Conservation (phyloP, 2,888 invertebrate genomes). For the Andrena praecox region DNA sequence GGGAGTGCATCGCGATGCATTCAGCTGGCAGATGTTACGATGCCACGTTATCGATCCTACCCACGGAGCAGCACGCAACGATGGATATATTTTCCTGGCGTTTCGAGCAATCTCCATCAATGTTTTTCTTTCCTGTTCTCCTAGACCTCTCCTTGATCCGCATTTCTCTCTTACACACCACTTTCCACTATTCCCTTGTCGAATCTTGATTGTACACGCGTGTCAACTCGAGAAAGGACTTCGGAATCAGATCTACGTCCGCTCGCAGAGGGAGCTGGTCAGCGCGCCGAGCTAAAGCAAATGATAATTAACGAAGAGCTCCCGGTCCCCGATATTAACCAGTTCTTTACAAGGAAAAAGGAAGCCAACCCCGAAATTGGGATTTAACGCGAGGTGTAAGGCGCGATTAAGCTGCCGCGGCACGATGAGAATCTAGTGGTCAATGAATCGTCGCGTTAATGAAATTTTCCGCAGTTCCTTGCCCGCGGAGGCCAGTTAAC, state of each 20-base stretch:
- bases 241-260: conserved; percentile 73
- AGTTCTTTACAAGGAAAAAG: not conserved
- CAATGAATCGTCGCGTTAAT: conserved; percentile 3
- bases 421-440: conserved; percentile 7
- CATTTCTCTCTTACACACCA: not conserved
- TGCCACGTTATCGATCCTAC: conserved; percentile 44
- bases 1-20: conserved; percentile 40
- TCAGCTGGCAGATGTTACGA: conserved; percentile 46
- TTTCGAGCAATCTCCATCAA: conserved; percentile 32
- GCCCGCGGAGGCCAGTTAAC: not conserved
- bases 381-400: conserved; percentile 1
- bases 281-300: conserved; percentile 36
- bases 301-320: conserved; percentile 67
- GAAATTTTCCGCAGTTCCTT: not conserved
- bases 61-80: conserved; percentile 19
- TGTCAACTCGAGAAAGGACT: conserved; percentile 71
- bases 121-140: conserved; percentile 20
- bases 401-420: not conserved
- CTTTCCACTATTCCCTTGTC: not conserved
- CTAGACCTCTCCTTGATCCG: conserved; percentile 12
- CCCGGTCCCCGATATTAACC: conserved; percentile 7
- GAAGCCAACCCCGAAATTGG: not conserved
- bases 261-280: conserved; percentile 45
- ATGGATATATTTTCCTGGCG: conserved; percentile 62
- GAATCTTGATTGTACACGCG: conserved; percentile 42